Conservation (phyloP, 2,888 invertebrate genomes). For the Acrocyrtus sp. region DNA sequence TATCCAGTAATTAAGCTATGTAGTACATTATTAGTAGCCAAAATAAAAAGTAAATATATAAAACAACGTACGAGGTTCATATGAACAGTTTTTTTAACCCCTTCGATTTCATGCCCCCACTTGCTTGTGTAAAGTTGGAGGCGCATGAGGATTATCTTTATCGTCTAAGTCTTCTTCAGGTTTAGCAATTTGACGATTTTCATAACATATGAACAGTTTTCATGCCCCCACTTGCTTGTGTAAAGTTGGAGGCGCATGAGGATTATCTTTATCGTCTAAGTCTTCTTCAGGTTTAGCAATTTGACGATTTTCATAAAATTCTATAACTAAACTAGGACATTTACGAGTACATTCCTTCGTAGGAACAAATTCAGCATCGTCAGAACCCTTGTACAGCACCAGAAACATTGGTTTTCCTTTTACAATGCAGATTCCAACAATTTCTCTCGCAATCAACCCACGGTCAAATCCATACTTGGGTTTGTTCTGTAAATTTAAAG, state of each 20-base stretch:
- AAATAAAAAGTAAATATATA: too few relatives aligned
- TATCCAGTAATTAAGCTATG: too few relatives aligned
- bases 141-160: too few relatives aligned
- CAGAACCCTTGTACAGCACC: constrained; percentile 22
- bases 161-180: not conserved
- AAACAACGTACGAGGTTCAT: too few relatives aligned
- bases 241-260: too few relatives aligned
- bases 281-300: not conserved
- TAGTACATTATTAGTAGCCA: too few relatives aligned
- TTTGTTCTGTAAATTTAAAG: constrained; percentile 11
- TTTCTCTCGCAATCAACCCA: constrained; percentile 14
- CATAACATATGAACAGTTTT: too few relatives aligned
- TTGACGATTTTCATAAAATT: constrained; percentile 34
- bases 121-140: too few relatives aligned
- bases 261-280: constrained; percentile 2
- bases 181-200: constrained; percentile 17
- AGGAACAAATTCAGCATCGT: constrained; percentile 27
- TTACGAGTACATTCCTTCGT: not conserved
- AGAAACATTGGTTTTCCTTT: constrained; percentile 9
- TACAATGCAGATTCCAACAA: constrained; percentile 7
- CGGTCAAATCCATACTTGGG: constrained; percentile 20
- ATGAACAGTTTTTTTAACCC: too few relatives aligned
- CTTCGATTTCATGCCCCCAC: too few relatives aligned
- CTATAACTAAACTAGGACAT: constrained; percentile 19
- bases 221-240: too few relatives aligned